Conservation (phyloP, 2,888 invertebrate species). For the Eristalis intricaria region DNA sequence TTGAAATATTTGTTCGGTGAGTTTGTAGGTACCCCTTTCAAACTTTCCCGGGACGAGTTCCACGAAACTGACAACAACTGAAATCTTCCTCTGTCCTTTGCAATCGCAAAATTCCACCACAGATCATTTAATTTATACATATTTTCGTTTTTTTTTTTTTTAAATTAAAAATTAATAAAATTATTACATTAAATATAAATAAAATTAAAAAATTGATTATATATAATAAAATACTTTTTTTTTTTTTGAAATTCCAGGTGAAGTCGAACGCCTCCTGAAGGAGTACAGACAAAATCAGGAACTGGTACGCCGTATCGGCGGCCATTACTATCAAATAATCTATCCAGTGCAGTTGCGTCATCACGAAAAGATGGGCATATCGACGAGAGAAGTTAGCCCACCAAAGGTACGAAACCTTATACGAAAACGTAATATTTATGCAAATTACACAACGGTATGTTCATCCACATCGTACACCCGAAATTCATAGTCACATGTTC, state of each 20-base stretch:
- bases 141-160: no score
- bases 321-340: constrained; percentile 96
- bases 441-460: constrained; percentile 83
- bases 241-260: constrained; percentile 85
- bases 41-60: neutral
- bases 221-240: neutral
- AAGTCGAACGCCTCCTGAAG: constrained; percentile 94
- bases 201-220: no score
- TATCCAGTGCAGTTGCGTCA: constrained; percentile 96
- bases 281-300: constrained; percentile 96
- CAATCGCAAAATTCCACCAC: neutral
- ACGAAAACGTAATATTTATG: constrained; percentile 80
- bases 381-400: constrained; percentile 94
- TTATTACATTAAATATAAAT: no score
- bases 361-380: constrained; percentile 98
- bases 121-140: no score
- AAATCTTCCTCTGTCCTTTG: neutral
- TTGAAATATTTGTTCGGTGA: constrained; percentile 46
- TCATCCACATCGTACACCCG: constrained; percentile 74
- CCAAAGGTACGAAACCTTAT: constrained; percentile 88
- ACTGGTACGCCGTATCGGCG: constrained; percentile 94
- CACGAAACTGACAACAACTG: neutral
- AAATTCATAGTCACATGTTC: constrained; percentile 53
- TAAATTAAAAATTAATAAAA: no score
- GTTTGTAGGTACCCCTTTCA: neutral